Evolutionary conservation across 2,113 vertebrate species (phyloP).

Genomic region (Sisor rabdophorus): DNA sequence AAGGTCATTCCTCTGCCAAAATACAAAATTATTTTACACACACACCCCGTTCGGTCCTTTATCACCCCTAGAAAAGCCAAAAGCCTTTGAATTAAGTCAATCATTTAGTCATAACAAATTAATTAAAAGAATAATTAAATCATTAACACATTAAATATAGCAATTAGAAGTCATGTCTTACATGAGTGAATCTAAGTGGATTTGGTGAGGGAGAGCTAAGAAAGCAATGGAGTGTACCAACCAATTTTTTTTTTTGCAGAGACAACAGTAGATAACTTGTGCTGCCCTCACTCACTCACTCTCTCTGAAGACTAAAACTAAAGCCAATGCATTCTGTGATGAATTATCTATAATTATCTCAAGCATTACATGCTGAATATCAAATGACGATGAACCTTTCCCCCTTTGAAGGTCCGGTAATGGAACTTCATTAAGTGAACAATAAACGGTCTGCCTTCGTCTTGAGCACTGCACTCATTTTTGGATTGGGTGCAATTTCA

Average conservation of each 20-base stretch:
- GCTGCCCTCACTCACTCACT: neutral
- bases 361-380: conserved; percentile 23
- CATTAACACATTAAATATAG: conserved; percentile 73
- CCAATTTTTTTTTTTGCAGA: conserved; percentile 40
- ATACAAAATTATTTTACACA: too few relatives aligned
- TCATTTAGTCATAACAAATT: conserved; percentile 77
- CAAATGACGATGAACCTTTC: conserved; percentile 24
- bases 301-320: neutral
- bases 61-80: conserved; percentile 57
- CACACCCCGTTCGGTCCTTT: conserved; percentile 26
- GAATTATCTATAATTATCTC: conserved; percentile 34
- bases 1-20: too few relatives aligned
- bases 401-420: neutral
- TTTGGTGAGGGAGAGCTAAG: conserved; percentile 62
- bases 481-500: conserved; percentile 35
- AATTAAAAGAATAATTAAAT: conserved; percentile 79
- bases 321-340: conserved; percentile 7
- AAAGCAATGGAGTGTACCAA: conserved; percentile 63
- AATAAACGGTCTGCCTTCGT: conserved; percentile 27
- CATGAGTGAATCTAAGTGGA: conserved; percentile 72
- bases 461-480: conserved; percentile 7
- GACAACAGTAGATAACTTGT: conserved; percentile 21
- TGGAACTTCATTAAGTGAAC: conserved; percentile 24
- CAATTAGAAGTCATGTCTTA: conserved; percentile 75
- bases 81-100: conserved; percentile 71